Base-by-base conservation (phyloP, 2,888 invertebrate species). In the Selenia dentaria region DNA sequence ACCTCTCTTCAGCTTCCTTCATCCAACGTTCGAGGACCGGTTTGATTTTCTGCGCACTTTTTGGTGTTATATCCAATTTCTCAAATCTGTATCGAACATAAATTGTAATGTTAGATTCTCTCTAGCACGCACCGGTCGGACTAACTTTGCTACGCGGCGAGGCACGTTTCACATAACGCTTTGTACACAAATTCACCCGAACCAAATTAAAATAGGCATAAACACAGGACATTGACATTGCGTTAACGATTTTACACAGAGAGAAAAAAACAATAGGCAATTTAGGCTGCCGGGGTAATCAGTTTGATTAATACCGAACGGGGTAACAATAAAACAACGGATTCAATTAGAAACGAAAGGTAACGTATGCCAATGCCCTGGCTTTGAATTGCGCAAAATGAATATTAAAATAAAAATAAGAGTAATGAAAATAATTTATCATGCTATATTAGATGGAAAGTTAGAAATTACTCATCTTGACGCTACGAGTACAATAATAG, bases 11-110 rank as follows among this genome's bases (percentile, higher is more conserved):
- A 40, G 98, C 98, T 91, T 99, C 98, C 88, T 96, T 96, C 98
- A 99, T 98, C 99, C 99, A 99, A 89, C 96, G 94, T 91, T 99
- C 99, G 80, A 99, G 93, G 70, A 99, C 99, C 65, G 99, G 99
- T 91, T 98, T 98, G 83, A 99, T 99, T 94, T 99, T 99, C 93
- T 98, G 98, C 75, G 99, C 99, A 93, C 98, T 98, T 93, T 99
- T 98, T 81, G 99, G 99, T 77, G 99, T 99, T 77, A 99, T 99
- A 92, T 99, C 99, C 92, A 99, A 93, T 93, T 99, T 99, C 93
- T 99, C 99, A 94, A 99, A 99, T 96, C 98, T 98, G 92, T 80
- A 92, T 91, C 83, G 84, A 91, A 92, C 85, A 91, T 83, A 79
- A 89, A 88, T 87, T 73, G 68, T 79, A 75, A 80, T 84, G 86